A percentile compares a stretch with the other conserved stretches of the same genome.
Conservation (phyloP, 2,888 invertebrate genomes). For the Pyralis farinalis region DNA sequence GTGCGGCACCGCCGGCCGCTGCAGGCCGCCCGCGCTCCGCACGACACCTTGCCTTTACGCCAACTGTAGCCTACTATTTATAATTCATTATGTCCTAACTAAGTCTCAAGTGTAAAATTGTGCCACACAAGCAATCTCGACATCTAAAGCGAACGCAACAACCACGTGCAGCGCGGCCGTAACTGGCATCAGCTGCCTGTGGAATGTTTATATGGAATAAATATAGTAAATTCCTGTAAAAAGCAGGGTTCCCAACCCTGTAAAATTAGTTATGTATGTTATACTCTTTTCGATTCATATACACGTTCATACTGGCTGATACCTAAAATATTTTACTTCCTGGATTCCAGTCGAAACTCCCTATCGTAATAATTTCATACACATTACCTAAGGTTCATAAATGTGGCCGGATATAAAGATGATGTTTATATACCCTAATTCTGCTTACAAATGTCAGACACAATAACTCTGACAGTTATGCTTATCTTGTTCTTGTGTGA, state of each 20-base stretch:
- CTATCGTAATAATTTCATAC: conserved; percentile 51
- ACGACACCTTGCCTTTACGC: conserved; percentile 29
- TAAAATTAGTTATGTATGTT: conserved; percentile 46
- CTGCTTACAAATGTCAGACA: conserved; percentile 45
- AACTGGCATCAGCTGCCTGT: conserved; percentile 27
- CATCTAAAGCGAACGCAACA: conserved; percentile 53
- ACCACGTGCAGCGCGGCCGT: conserved; percentile 24
- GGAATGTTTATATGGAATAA: conserved; percentile 44
- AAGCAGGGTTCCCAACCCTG: conserved; percentile 58
- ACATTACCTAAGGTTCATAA: conserved; percentile 53
- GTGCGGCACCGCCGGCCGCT: conserved; percentile 20
- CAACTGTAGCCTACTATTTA: conserved; percentile 62
- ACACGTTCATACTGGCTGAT: conserved; percentile 45
- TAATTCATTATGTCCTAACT: conserved; percentile 74
- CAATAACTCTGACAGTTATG: conserved; percentile 43
- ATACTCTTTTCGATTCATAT: conserved; percentile 56
- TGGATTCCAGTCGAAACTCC: conserved; percentile 49
- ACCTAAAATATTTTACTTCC: conserved; percentile 45
- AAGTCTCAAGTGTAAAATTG: conserved; percentile 72
- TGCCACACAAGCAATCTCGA: conserved; percentile 68
- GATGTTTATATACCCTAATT: conserved; percentile 56
- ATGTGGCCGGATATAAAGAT: conserved; percentile 66
- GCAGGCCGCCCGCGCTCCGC: conserved; percentile 24
- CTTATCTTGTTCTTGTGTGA: conserved; percentile 52
- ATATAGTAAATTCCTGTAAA: conserved; percentile 55